Conservation (phyloP, 2,113 vertebrate genomes). For the Ranitomeya imitator region DNA sequence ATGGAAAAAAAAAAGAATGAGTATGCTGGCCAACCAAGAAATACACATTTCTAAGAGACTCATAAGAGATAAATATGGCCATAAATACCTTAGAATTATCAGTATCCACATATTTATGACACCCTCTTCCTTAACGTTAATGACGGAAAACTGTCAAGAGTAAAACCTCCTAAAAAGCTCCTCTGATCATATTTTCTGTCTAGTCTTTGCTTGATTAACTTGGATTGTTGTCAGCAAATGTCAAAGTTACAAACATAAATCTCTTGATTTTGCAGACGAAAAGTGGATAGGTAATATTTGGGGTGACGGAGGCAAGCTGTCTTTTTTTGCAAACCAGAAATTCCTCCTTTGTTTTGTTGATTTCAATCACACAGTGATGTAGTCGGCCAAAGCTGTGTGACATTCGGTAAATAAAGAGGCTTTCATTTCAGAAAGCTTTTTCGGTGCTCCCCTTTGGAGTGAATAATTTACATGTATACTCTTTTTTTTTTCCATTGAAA, state of each 20-base stretch:
- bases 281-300: slow-evolving; percentile 39
- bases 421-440: slow-evolving; percentile 58
- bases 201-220: neutral
- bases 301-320: slow-evolving; percentile 47
- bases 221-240: slow-evolving; percentile 33
- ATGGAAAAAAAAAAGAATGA: slow-evolving; percentile 14
- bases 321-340: slow-evolving; percentile 47
- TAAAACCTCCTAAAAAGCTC: neutral
- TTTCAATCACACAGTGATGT: slow-evolving; percentile 51
- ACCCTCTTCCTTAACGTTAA: neutral
- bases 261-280: slow-evolving; percentile 19
- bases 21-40: slow-evolving; percentile 4
- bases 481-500: slow-evolving; percentile 58
- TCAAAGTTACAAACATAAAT: slow-evolving; percentile 34
- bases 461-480: slow-evolving; percentile 58
- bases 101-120: neutral
- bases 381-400: slow-evolving; percentile 54
- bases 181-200: neutral
- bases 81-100: slow-evolving; percentile 1
- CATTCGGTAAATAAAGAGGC: slow-evolving; percentile 59
- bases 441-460: slow-evolving; percentile 58
- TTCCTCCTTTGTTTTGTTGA: slow-evolving; percentile 54
- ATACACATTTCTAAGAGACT: slow-evolving; percentile 31
- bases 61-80: slow-evolving; percentile 20
- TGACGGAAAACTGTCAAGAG: neutral